Percentiles rank a stretch among this genome's conserved stretches.
phyloP scores from a whole-genome alignment of 2,797 vertebrate genomes.

The Pangasius djambal region DNA sequence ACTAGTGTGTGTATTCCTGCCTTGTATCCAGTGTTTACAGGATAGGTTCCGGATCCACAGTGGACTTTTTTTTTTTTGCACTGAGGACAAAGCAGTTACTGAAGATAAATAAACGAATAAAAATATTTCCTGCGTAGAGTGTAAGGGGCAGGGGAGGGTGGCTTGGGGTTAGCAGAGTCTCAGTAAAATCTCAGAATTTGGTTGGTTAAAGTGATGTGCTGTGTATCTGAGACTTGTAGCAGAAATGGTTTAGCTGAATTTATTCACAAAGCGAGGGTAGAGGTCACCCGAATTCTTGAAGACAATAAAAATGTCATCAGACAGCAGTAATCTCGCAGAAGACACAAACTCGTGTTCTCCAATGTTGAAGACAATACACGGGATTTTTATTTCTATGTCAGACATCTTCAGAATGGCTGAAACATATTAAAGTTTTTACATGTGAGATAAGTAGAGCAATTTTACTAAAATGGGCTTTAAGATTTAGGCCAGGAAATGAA shows the following conservation, averaged over 20 bases:
- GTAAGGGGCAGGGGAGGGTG: not conserved
- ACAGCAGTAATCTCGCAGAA: not conserved
- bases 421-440: slow-evolving; percentile 22
- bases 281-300: not conserved
- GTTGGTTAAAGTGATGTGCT: not conserved
- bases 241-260: not conserved
- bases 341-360: not conserved
- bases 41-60: not conserved
- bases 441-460: slow-evolving; percentile 14
- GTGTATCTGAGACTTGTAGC: not conserved
- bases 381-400: not conserved
- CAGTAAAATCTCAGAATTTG: not conserved
- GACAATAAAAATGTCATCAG: not conserved
- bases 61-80: no score
- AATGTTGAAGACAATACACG: not conserved
- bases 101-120: not conserved
- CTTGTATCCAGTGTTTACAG: not conserved
- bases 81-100: not conserved
- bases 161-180: not conserved
- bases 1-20: not conserved
- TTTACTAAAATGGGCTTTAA: slow-evolving; percentile 16
- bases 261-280: not conserved
- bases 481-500: slow-evolving; percentile 47
- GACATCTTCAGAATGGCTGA: not conserved
- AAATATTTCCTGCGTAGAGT: not conserved